Base-by-base conservation (phyloP, 2,888 invertebrate genomes). In the Melinaea marsaeus region DNA sequence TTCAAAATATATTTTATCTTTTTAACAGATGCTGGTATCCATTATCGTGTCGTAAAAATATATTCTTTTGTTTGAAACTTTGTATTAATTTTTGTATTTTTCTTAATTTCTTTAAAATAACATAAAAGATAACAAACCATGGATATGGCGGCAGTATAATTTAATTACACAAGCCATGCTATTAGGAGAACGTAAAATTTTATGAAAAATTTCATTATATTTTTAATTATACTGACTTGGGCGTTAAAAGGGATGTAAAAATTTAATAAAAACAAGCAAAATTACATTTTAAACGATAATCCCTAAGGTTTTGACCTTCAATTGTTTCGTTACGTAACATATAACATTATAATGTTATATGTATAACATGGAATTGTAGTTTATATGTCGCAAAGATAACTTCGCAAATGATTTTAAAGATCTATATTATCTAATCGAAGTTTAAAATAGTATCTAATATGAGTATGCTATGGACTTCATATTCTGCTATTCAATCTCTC, bases 221-320 rank as follows among this genome's bases (percentile, higher is more conserved):
- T 63, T 68, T 68, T 69, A 69, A 69, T 67, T 64, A 69, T 69
- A 51, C 61, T 51, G 54, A 65, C 62, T 64, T 45, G 64, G 59
- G 64, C 64, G 65, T 68, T 62, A 69, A 67, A 65, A 57, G 55
- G 56, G 65, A 61, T 62, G 67, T 69, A 69, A 67, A 69, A 68
- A 63, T 65, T 64, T 69, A 69, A 68, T 69, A 68, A 60, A 63
- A 55, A 57, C 63, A 57, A 57, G 56, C 54, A 46, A 65, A 57
- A 61, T 65, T 63, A 60, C 55, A 55, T 60, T 68, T 61, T 63
- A 62, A 65, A 62, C 46, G 51, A 51, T 55, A 56, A 61, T 58
- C 63, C 60, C 56, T 58, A 59, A 63, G 56, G 63, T 59, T 59
- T 33, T 63, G 47, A 59, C 42, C 32, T 37, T 45, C 48, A 2